phyloP scores from a whole-genome alignment of 2,113 vertebrate species.

The Chaenocephalus aceratus region DNA sequence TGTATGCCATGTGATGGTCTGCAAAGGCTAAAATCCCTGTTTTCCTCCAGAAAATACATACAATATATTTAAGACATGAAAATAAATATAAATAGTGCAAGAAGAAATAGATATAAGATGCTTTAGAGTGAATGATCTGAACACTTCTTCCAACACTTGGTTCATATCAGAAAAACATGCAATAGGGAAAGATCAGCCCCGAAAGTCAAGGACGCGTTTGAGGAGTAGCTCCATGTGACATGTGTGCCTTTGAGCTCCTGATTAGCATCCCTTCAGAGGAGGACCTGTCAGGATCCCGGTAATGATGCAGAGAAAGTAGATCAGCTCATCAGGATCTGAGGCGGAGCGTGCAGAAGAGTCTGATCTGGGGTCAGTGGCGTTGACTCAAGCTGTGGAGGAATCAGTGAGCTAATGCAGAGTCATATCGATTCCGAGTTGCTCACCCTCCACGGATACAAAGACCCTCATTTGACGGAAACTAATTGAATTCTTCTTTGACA shows the following conservation, averaged over 20 bases:
- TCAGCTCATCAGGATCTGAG: slow-evolving; percentile 22
- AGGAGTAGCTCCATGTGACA: slow-evolving; percentile 10
- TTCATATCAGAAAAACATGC: neutral
- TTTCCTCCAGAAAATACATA: too few relatives aligned
- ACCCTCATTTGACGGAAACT: slow-evolving; percentile 32
- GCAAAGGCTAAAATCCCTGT: too few relatives aligned
- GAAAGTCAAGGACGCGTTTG: slow-evolving; percentile 18
- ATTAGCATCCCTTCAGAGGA: slow-evolving; percentile 11
- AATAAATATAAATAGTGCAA: too few relatives aligned
- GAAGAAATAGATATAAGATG: too few relatives aligned
- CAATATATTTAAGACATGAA: too few relatives aligned
- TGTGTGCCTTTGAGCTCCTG: slow-evolving; percentile 12
- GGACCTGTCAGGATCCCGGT: slow-evolving; percentile 4
- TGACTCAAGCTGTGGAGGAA: slow-evolving; percentile 26
- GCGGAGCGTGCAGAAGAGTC: neutral
- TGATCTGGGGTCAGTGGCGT: slow-evolving; percentile 14
- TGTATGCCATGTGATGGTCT: too few relatives aligned
- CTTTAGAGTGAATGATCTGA: too few relatives aligned
- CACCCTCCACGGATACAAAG: slow-evolving; percentile 5
- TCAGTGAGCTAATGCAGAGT: slow-evolving; percentile 26
- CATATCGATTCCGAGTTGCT: slow-evolving; percentile 43
- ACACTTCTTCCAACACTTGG: neutral
- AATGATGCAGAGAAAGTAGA: slow-evolving; percentile 11
- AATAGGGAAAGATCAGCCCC: neutral
- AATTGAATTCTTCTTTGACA: slow-evolving; percentile 27